phyloP scores from a whole-genome alignment of 2,888 invertebrate species.

The Lagria hirta region DNA sequence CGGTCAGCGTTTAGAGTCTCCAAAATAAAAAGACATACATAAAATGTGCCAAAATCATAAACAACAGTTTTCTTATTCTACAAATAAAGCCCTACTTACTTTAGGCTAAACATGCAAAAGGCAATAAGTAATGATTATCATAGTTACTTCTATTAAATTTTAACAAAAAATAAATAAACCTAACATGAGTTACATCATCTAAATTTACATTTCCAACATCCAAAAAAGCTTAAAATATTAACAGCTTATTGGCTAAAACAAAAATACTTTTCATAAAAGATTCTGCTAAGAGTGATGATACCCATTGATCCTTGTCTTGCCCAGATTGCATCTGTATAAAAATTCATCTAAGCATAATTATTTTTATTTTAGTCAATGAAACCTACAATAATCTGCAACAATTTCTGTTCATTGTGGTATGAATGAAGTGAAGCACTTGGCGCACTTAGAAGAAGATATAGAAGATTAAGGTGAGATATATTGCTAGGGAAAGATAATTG shows the following conservation, averaged over 20 bases:
- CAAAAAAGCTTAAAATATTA: conserved; percentile 34
- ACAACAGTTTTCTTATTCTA: conserved; percentile 14
- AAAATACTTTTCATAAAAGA: too few relatives aligned
- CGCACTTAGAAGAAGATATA: conserved; percentile 15
- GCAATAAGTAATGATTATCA: conserved; percentile 51
- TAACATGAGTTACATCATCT: conserved; percentile 7
- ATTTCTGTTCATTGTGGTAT: not conserved
- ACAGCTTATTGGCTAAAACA: too few relatives aligned
- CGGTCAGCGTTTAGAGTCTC: too few relatives aligned
- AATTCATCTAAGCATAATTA: too few relatives aligned
- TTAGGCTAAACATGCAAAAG: conserved; percentile 39
- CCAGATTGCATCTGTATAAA: too few relatives aligned
- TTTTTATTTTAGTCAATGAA: too few relatives aligned
- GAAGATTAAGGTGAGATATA: conserved; percentile 31
- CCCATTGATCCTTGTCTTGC: too few relatives aligned
- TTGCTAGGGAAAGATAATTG: conserved; percentile 53
- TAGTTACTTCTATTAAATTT: conserved; percentile 29
- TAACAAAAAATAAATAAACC: conserved; percentile 6
- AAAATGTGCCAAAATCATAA: too few relatives aligned
- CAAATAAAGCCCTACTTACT: conserved; percentile 17
- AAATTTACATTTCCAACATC: too few relatives aligned
- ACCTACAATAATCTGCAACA: too few relatives aligned
- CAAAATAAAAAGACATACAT: too few relatives aligned
- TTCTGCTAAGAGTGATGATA: too few relatives aligned
- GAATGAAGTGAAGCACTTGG: conserved; percentile 8